These are phyloP conservation scores for Scomber scombrus DNA, from an alignment of 2,113 vertebrate species.

Conservation along the genomic window DNA sequence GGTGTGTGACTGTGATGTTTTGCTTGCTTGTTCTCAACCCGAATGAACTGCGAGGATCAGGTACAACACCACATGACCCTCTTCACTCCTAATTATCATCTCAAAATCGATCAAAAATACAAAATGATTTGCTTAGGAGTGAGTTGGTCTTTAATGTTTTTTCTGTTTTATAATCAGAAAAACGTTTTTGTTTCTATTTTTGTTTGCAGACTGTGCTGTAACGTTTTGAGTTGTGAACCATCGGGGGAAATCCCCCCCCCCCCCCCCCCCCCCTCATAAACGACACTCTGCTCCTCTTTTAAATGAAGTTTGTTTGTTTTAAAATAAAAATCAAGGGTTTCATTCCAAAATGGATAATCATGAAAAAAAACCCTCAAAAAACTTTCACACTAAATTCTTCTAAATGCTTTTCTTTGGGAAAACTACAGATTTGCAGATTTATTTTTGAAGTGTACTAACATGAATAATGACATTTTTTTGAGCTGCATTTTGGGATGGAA, in stretches of 20 bases:
- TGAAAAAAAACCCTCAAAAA: background rate
- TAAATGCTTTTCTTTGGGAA: too few relatives aligned
- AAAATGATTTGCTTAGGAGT: background rate
- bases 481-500: slow-evolving; percentile 32
- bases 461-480: background rate
- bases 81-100: background rate
- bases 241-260: slow-evolving; percentile 8
- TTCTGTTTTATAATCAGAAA: background rate
- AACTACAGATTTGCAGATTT: too few relatives aligned
- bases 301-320: background rate
- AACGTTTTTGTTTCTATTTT: too few relatives aligned
- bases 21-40: background rate
- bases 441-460: background rate
- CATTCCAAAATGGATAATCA: slow-evolving; percentile 5
- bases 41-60: background rate
- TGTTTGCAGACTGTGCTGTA: background rate
- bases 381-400: too few relatives aligned
- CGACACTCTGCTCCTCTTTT: slow-evolving; percentile 17
- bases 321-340: background rate
- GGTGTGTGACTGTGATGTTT: too few relatives aligned
- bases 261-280: background rate
- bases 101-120: background rate
- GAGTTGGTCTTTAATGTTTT: background rate
- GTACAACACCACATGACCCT: background rate
- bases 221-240: background rate